Percentiles rank a stretch among this genome's conserved stretches.
These are phyloP conservation scores for Terrapene triunguis DNA, from an alignment of 2,113 vertebrate species.

Conservation along the genomic window DNA sequence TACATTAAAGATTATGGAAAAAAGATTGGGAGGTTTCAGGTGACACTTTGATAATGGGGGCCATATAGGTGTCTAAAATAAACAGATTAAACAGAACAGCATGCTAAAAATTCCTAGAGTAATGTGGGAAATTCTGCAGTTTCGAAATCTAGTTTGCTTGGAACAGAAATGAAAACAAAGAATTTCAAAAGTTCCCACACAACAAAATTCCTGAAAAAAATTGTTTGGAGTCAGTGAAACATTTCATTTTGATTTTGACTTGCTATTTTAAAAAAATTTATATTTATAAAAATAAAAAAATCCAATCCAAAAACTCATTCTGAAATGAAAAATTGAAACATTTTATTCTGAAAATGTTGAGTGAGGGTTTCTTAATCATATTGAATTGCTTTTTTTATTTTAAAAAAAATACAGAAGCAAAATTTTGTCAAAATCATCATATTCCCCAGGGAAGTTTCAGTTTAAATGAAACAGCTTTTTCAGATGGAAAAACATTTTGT, in stretches of 20 bases:
- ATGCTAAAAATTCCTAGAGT: background rate
- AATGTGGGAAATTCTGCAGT: background rate
- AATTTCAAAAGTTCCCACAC: accelerated
- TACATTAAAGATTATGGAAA: background rate
- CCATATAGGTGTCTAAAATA: background rate
- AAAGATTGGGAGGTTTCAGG: background rate
- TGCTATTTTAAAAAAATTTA: background rate
- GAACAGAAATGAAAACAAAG: background rate
- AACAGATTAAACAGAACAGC: background rate
- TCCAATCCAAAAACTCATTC: background rate
- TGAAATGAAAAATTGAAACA: background rate
- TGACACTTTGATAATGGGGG: background rate
- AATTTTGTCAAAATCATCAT: background rate
- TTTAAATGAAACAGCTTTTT: background rate
- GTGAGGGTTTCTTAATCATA: background rate
- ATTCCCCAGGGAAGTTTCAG: background rate
- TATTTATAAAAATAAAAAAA: background rate
- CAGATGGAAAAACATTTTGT: background rate
- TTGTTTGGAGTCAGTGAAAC: background rate
- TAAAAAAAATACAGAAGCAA: background rate
- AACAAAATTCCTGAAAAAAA: background rate
- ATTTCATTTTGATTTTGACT: background rate
- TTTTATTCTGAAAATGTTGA: background rate
- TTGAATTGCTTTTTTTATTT: background rate
- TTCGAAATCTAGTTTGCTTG: background rate